Evolutionary conservation across 2,113 vertebrate genomes (phyloP).

Genomic region (Xyliphius kryptos): DNA sequence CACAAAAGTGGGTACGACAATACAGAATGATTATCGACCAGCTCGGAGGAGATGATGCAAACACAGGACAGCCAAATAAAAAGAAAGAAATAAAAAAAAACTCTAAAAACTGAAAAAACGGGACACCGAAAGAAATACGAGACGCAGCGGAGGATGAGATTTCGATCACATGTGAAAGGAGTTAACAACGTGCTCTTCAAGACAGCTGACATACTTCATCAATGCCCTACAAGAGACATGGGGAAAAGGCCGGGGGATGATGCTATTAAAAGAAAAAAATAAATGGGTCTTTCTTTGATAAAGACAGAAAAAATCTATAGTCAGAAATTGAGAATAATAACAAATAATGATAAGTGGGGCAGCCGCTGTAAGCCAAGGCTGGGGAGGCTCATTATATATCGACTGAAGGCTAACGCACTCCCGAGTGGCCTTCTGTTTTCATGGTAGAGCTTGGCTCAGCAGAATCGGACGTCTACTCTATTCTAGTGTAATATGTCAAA

Average conservation of each 20-base stretch:
- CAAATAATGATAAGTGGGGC: constrained; percentile 53
- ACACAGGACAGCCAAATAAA: constrained; percentile 8
- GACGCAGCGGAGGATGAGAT: neutral
- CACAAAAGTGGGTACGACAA: neutral
- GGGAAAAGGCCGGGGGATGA: constrained; percentile 1
- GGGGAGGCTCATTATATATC: constrained; percentile 54
- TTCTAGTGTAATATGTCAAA: constrained; percentile 3
- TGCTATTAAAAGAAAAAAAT: constrained; percentile 22
- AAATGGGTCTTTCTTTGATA: constrained; percentile 43
- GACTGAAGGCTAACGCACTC: constrained; percentile 41
- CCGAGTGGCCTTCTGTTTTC: constrained; percentile 6
- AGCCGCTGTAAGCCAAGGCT: constrained; percentile 51
- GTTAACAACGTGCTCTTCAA: constrained; percentile 6
- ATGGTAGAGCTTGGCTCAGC: constrained; percentile 2
- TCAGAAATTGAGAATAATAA: constrained; percentile 57
- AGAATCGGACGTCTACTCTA: constrained; percentile 6
- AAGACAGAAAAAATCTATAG: constrained; percentile 46
- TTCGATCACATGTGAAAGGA: neutral
- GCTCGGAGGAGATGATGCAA: constrained; percentile 1
- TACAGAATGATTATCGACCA: constrained; percentile 1
- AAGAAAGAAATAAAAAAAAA: constrained; percentile 17
- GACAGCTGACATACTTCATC: constrained; percentile 11
- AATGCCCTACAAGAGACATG: neutral
- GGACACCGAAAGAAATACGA: neutral
- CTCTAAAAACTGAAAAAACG: neutral